Evolutionary conservation across 2,797 vertebrate genomes (phyloP), one percentile per base, ranked within the genome.

Genomic region (Neosilurus mollespiculum): DNA sequence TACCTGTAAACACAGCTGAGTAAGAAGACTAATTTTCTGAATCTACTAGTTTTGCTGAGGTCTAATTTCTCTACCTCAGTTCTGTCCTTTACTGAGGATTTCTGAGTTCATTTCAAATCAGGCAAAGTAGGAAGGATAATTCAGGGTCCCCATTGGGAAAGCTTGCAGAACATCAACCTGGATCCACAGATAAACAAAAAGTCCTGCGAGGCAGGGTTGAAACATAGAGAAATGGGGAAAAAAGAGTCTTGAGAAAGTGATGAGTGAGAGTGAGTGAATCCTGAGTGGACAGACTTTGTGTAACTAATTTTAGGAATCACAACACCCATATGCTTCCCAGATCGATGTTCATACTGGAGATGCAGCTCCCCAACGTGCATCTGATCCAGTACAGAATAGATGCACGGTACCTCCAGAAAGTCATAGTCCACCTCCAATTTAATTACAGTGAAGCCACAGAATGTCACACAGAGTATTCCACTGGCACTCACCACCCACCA

Each of bases 401-500:
- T 81, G 66, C 66, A 81, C 34, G 59, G 22, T 10, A 81, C 79
- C 85, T 90, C 85, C 75, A 89, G 92, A 92, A 91, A 89, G 87
- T 89, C 87, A 86, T 84, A 88, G 87, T 73, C 85, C 86, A 59
- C 72, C 87, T 89, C 34, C 70, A 90, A 90, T 83, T 89, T 88
- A 89, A 84, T 87, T 86, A 85, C 81, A 84, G 66, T 43, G 62
- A 85, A 81, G 87, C 88, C 87, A 84, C 26, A 82, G 90, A 91
- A 90, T 87, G 85, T 87, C 90, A 89, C 86, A 90, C 87, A 66
- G 82, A 88, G 82, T 53, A 51, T 76, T 75, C 64, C 75, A 72
- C 73, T 69, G 70, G 65, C 76, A 78, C 71, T 71, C 34, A 69
- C 20, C 70, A 82, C 58, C 64, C 62, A 78, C 66, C 59, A 30